A percentile compares a stretch with the other conserved stretches of the same genome.
Evolutionary conservation across 2,797 vertebrate genomes (phyloP).

Genomic region (Aulostomus chinensis): DNA sequence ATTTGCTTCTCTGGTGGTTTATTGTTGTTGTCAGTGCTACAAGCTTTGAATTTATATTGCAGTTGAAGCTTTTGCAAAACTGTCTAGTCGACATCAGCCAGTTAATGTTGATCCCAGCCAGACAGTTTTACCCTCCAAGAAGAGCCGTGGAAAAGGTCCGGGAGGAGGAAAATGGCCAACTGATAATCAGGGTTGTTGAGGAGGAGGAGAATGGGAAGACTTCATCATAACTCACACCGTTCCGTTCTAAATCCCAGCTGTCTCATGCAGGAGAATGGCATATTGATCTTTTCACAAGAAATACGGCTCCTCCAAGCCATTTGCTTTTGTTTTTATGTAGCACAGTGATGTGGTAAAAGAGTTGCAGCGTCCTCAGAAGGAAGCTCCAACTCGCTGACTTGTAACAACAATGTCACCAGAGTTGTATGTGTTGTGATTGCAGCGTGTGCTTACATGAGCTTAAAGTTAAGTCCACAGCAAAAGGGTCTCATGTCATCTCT

Average conservation of each 20-base stretch:
- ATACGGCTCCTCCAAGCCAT: conserved; percentile 53
- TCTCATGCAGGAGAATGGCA: conserved; percentile 46
- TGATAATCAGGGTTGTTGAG: not conserved
- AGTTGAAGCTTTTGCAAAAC: too few species aligned
- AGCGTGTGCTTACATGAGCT: not conserved
- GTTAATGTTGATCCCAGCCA: too few species aligned
- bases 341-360: conserved; percentile 40
- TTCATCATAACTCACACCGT: conserved; percentile 54
- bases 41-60: too few species aligned
- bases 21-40: too few species aligned
- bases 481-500: conserved; percentile 7
- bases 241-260: conserved; percentile 62
- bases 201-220: conserved; percentile 12
- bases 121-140: too few species aligned
- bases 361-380: conserved; percentile 26
- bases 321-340: conserved; percentile 60
- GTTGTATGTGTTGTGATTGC: conserved; percentile 1
- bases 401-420: not conserved
- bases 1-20: too few species aligned
- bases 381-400: conserved; percentile 10
- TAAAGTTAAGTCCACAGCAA: conserved; percentile 12
- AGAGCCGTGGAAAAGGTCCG: too few species aligned
- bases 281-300: conserved; percentile 73
- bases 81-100: too few species aligned
- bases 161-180: not conserved